phyloP scores from a whole-genome alignment of 2,888 invertebrate species.

The Tricholauxania praeusta region DNA sequence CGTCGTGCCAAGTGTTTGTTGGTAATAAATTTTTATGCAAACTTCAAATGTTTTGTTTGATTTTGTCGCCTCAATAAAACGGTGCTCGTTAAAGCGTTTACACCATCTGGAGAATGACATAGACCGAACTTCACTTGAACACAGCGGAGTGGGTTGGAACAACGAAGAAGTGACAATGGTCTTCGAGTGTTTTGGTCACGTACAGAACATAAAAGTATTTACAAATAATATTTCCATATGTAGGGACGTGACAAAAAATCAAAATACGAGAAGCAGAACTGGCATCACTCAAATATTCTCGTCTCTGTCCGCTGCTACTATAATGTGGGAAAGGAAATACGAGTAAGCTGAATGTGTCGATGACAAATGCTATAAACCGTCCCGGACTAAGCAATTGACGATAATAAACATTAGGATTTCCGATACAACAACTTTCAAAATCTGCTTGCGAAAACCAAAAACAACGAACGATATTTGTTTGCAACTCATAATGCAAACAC shows the following conservation, averaged over 20 bases:
- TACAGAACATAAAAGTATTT: slow-evolving; percentile 64
- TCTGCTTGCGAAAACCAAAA: neutral
- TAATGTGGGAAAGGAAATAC: slow-evolving; percentile 14
- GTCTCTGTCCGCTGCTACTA: too few species aligned
- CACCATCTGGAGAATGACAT: neutral
- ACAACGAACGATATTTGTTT: neutral
- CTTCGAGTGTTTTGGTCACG: slow-evolving; percentile 55
- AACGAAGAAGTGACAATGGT: slow-evolving; percentile 12
- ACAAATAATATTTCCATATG: slow-evolving; percentile 66
- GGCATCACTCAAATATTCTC: too few species aligned
- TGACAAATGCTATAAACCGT: slow-evolving; percentile 23
- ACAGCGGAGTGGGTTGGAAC: neutral
- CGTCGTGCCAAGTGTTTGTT: slow-evolving; percentile 9
- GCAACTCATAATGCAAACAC: too few species aligned
- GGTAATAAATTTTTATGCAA: slow-evolving; percentile 27
- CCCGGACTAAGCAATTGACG: slow-evolving; percentile 9
- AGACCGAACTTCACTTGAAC: too few species aligned
- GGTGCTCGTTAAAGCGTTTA: slow-evolving; percentile 9
- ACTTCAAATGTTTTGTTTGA: slow-evolving; percentile 28
- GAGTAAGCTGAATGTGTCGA: slow-evolving; percentile 4
- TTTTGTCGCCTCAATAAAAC: slow-evolving; percentile 29
- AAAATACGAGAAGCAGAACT: slow-evolving; percentile 1
- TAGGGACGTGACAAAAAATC: slow-evolving; percentile 65
- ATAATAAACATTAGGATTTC: slow-evolving; percentile 24
- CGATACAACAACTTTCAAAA: slow-evolving; percentile 14